A percentile compares a stretch with the other conserved stretches of the same genome.
Evolutionary conservation across 2,888 invertebrate genomes (phyloP).

Genomic region (Seladonia tumulorum): DNA sequence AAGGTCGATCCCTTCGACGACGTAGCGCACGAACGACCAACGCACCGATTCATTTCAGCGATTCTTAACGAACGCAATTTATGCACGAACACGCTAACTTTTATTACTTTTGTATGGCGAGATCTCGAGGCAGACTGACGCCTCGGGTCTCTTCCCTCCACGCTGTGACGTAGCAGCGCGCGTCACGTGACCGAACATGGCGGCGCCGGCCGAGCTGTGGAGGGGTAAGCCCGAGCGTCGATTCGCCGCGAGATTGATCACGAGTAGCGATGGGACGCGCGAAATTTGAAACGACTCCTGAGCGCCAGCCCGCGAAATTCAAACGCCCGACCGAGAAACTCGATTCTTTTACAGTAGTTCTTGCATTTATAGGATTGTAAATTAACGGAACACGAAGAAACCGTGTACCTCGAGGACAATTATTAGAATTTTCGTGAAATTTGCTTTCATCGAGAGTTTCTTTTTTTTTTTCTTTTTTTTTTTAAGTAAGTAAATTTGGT

Average conservation of each 20-base stretch:
- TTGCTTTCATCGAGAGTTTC: not conserved
- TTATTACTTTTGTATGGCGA: slow-evolving; percentile 54
- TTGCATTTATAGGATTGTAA: not conserved
- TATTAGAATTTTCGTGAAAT: not conserved
- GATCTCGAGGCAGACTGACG: not conserved
- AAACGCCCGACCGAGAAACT: not conserved
- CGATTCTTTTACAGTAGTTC: not conserved
- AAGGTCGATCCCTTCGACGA: slow-evolving; percentile 34
- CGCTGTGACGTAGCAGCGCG: not conserved
- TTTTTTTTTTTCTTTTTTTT: no score
- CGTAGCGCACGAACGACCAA: slow-evolving; percentile 59
- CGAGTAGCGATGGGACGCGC: slow-evolving; percentile 11
- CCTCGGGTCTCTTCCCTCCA: slow-evolving; percentile 2
- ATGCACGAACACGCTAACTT: slow-evolving; percentile 52
- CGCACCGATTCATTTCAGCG: slow-evolving; percentile 20
- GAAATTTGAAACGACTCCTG: not conserved
- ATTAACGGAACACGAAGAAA: not conserved
- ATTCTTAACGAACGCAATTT: slow-evolving; percentile 45
- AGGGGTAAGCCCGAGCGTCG: not conserved
- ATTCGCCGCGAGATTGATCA: slow-evolving; percentile 2
- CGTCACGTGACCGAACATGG: not conserved
- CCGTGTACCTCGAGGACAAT: not conserved
- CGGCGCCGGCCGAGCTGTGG: not conserved
- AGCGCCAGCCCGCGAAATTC: not conserved
- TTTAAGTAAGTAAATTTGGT: not conserved